These are phyloP conservation scores for Holothuria scabra DNA, from an alignment of 53 echinoderm and acorn worm genomes.

Conservation along the genomic window DNA sequence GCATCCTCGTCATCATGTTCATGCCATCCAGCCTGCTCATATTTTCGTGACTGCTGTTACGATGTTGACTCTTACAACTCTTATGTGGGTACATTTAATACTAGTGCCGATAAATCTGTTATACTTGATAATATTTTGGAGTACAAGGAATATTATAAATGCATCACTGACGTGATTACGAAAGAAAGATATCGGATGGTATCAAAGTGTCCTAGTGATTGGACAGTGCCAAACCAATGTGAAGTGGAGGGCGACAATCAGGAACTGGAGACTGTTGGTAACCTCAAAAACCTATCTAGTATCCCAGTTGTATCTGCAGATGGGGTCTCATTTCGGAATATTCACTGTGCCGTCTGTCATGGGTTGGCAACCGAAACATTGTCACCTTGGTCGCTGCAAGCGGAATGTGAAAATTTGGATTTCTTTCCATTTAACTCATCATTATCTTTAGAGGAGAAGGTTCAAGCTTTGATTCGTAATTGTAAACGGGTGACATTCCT, in stretches of 20 bases:
- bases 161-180: slow-evolving; percentile 3
- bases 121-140: neutral
- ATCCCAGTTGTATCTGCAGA: too few species aligned
- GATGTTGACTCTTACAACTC: neutral
- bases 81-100: neutral
- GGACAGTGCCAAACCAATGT: slow-evolving; percentile 1
- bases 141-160: slow-evolving; percentile 13
- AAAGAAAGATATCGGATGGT: slow-evolving; percentile 11
- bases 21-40: slow-evolving; percentile 3
- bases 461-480: neutral
- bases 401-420: neutral
- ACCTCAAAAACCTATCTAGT: too few species aligned
- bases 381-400: slow-evolving; percentile 17
- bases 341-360: neutral
- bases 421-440: neutral
- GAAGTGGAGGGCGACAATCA: neutral
- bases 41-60: slow-evolving; percentile 16
- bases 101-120: neutral
- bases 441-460: neutral
- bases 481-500: neutral
- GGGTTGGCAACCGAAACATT: neutral
- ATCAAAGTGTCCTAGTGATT: neutral
- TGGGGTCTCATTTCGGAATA: too few species aligned
- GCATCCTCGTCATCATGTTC: neutral
- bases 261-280: too few species aligned